Evolutionary conservation across 2,888 invertebrate genomes (phyloP).

Genomic region (Myathropa florea): DNA sequence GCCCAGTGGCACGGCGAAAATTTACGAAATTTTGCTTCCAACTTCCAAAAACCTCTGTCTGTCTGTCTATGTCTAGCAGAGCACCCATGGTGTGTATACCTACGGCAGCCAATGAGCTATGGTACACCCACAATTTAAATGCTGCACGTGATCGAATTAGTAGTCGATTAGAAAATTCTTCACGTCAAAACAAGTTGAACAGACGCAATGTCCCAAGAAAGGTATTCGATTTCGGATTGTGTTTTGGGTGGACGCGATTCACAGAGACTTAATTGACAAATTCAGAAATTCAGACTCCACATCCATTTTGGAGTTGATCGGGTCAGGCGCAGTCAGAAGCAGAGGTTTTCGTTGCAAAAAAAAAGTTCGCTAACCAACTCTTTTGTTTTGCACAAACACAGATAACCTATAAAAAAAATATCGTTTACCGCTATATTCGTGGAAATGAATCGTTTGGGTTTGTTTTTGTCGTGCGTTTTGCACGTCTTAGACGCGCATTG

Average conservation of each 20-base stretch:
- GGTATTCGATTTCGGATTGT: conserved; percentile 3
- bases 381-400: conserved; percentile 58
- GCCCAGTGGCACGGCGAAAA: conserved; percentile 40
- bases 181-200: conserved; percentile 66
- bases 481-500: conserved; percentile 56
- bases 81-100: neutral
- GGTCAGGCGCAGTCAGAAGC: neutral
- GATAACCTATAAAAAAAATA: conserved; percentile 54
- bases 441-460: conserved; percentile 40
- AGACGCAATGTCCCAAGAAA: conserved; percentile 29
- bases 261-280: conserved; percentile 34
- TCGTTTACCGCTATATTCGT: conserved; percentile 64
- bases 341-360: neutral
- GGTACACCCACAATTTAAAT: conserved; percentile 66
- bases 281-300: conserved; percentile 24
- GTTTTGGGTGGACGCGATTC: neutral
- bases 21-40: conserved; percentile 40
- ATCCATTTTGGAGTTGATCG: neutral
- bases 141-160: conserved; percentile 72
- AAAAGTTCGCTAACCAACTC: conserved; percentile 55
- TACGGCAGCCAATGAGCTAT: conserved; percentile 6
- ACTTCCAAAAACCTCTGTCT: conserved; percentile 58
- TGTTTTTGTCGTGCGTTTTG: conserved; percentile 37
- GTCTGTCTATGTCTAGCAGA: conserved; percentile 22
- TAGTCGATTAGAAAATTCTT: conserved; percentile 71